Evolutionary conservation across 2,888 invertebrate species (phyloP).

Genomic region (Apodemia mormo): DNA sequence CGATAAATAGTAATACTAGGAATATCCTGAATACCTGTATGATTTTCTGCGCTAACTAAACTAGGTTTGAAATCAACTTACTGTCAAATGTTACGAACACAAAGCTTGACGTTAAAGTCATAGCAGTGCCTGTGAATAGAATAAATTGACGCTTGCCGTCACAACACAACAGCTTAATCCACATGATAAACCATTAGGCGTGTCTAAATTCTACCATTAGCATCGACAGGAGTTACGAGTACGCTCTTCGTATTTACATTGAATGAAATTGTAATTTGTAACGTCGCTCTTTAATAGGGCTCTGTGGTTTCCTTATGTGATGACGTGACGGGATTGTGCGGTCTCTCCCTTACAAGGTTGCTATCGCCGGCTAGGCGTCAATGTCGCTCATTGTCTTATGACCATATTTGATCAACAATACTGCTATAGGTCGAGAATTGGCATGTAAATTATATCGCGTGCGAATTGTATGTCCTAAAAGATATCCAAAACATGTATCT

Average conservation of each 20-base stretch:
- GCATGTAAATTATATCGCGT: slow-evolving; percentile 26
- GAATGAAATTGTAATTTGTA: slow-evolving; percentile 78
- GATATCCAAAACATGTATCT: slow-evolving; percentile 20
- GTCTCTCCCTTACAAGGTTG: slow-evolving; percentile 54
- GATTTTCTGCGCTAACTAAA: background rate
- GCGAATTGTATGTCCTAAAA: slow-evolving; percentile 24
- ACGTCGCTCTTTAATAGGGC: slow-evolving; percentile 55
- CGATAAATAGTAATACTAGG: background rate
- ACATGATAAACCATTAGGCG: slow-evolving; percentile 64
- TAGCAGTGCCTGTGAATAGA: slow-evolving; percentile 39
- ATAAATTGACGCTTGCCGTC: slow-evolving; percentile 55
- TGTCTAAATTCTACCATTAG: slow-evolving; percentile 67
- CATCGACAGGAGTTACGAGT: slow-evolving; percentile 51
- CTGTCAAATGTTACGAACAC: slow-evolving; percentile 12
- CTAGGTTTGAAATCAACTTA: slow-evolving; percentile 17
- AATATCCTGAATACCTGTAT: background rate
- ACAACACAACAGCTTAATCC: slow-evolving; percentile 65
- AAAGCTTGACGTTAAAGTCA: slow-evolving; percentile 34
- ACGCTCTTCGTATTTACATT: slow-evolving; percentile 67
- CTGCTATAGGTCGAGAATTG: slow-evolving; percentile 30
- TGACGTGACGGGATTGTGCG: slow-evolving; percentile 50
- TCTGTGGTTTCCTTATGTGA: slow-evolving; percentile 57
- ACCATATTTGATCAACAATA: slow-evolving; percentile 53
- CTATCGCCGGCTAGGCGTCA: slow-evolving; percentile 52
- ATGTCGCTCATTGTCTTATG: slow-evolving; percentile 60